Conservation (phyloP, 2,797 vertebrate species). For the Natrix natrix region DNA sequence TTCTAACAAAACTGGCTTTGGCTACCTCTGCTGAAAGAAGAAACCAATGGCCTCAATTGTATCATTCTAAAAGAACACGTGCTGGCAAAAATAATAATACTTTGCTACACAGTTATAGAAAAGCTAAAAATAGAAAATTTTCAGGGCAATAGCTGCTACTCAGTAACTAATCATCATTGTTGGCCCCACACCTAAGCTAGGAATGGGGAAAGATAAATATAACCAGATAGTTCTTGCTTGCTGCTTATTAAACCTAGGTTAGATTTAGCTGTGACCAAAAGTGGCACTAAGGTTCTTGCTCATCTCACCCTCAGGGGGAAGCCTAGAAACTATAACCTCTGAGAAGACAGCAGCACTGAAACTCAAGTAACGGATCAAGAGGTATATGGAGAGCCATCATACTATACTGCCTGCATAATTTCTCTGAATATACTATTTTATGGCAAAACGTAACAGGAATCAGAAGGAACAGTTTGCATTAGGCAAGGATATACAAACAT, state of each 20-base stretch:
- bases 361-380: background rate
- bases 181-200: background rate
- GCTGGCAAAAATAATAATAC: background rate
- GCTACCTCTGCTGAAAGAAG: background rate
- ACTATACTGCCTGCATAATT: background rate
- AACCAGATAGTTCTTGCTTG: background rate
- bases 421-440: background rate
- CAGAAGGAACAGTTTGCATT: background rate
- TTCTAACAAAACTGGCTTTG: background rate
- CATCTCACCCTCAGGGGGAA: background rate
- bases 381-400: background rate
- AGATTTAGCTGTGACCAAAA: background rate
- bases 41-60: background rate
- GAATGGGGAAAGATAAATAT: background rate
- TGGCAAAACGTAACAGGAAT: background rate
- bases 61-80: background rate
- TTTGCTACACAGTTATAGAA: background rate
- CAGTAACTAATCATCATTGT: background rate
- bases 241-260: slow-evolving; percentile 9
- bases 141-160: background rate
- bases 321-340: background rate
- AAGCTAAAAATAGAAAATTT: background rate
- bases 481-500: background rate
- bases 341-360: background rate
- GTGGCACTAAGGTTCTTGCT: background rate